Percentiles rank a stretch among this genome's conserved stretches.
Conservation (phyloP, 1,140 invertebrate genomes). For the Gryon sp. region DNA sequence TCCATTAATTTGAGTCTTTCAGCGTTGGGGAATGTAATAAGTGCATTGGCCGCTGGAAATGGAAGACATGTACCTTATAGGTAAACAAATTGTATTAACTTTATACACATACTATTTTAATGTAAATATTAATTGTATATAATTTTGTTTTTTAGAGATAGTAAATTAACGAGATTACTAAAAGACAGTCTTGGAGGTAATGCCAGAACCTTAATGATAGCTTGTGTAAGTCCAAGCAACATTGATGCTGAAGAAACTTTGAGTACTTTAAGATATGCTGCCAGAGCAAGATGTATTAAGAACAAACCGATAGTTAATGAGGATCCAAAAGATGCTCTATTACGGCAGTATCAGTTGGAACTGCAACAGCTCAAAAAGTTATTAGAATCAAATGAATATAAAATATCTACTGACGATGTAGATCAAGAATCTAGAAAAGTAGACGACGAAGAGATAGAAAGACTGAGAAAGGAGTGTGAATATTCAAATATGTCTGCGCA, state of each 20-base stretch:
- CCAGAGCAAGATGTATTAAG: constrained; percentile 95
- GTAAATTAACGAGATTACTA: constrained; percentile 93
- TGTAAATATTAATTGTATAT: neutral
- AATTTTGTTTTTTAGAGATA: constrained; percentile 82
- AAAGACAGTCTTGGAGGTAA: constrained; percentile 96
- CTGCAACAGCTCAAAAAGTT: constrained; percentile 87
- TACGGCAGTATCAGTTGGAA: constrained; percentile 93
- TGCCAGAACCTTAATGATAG: constrained; percentile 96
- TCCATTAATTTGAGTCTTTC: constrained; percentile 97
- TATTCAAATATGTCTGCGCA: constrained; percentile 71
- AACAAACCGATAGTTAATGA: constrained; percentile 96
- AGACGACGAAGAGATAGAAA: constrained; percentile 68
- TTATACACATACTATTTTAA: neutral
- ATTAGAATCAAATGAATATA: constrained; percentile 78
- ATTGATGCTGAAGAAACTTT: constrained; percentile 95
- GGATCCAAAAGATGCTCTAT: constrained; percentile 94
- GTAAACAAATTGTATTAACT: constrained; percentile 38
- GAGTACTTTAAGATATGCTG: constrained; percentile 92
- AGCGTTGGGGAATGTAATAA: constrained; percentile 96
- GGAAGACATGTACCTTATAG: constrained; percentile 95
- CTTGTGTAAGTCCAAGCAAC: constrained; percentile 93
- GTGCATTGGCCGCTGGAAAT: constrained; percentile 93
- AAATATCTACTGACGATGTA: constrained; percentile 13
- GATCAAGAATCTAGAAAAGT: constrained; percentile 24
- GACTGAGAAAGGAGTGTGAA: constrained; percentile 71